Conservation (phyloP, 2,888 invertebrate species). For the Synergus gifuensis region DNA sequence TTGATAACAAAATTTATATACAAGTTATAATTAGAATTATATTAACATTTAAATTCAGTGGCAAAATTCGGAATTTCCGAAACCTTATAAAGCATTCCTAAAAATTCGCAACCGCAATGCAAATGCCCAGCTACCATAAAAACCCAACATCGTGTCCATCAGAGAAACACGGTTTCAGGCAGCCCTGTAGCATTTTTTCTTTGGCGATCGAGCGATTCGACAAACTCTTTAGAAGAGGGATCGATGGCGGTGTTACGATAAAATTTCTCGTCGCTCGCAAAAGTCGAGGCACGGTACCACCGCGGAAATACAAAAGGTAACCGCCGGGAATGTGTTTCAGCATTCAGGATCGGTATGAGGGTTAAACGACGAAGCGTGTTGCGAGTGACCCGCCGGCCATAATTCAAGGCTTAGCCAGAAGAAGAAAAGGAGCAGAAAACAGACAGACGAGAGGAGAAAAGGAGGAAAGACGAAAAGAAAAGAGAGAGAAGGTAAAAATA, state of each 20-base stretch:
- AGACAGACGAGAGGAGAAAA: conserved; percentile 19
- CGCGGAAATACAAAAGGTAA: conserved; percentile 66
- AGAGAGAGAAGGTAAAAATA: conserved; percentile 26
- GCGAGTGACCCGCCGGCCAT: conserved; percentile 74
- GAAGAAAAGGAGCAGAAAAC: conserved; percentile 59
- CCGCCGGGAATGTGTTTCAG: conserved; percentile 67
- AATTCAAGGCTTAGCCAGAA: conserved; percentile 66
- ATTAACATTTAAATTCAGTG: too few species aligned
- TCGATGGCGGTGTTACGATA: conserved; percentile 61
- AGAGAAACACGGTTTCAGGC: conserved; percentile 25
- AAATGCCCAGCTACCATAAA: background rate
- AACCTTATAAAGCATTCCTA: background rate
- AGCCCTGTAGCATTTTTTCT: conserved; percentile 15
- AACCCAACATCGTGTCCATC: conserved; percentile 15
- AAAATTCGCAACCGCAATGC: conserved; percentile 2
- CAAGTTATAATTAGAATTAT: too few species aligned
- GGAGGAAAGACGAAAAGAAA: conserved; percentile 20
- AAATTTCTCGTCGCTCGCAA: conserved; percentile 53
- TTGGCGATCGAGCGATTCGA: conserved; percentile 52
- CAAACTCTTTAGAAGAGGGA: conserved; percentile 55
- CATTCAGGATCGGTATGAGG: conserved; percentile 67
- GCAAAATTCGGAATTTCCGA: background rate
- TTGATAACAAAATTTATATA: too few species aligned
- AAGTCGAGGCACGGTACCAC: conserved; percentile 58
- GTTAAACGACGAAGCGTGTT: conserved; percentile 77